phyloP scores from a whole-genome alignment of 1,140 invertebrate species.

The Pogonomyrmex californicus region DNA sequence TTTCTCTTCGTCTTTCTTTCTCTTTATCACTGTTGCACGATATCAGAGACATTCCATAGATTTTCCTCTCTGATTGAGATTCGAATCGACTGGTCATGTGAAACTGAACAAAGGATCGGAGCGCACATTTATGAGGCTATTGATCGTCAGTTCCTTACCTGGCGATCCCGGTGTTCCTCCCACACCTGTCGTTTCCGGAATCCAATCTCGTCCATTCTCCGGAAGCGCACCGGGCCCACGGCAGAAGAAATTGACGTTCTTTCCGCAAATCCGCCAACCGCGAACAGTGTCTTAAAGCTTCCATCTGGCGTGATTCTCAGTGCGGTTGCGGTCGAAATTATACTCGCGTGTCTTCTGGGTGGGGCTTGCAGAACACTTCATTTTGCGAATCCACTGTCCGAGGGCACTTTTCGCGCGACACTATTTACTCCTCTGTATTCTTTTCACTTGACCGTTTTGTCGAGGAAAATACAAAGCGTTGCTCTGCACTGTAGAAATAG shows the following conservation, averaged over 20 bases:
- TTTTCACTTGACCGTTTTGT: conserved; percentile 33
- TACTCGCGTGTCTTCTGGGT: neutral
- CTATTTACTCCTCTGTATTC: neutral
- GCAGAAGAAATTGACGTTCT: conserved; percentile 12
- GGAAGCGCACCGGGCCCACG: neutral
- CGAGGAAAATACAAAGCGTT: neutral
- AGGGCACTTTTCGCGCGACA: neutral
- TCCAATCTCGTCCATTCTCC: conserved; percentile 60
- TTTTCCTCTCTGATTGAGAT: conserved; percentile 6
- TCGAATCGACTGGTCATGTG: neutral
- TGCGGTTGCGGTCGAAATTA: conserved; percentile 17
- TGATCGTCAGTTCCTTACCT: conserved; percentile 66
- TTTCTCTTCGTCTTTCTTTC: neutral
- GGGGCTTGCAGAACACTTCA: neutral
- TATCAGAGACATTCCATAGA: neutral
- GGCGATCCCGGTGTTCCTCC: conserved; percentile 50
- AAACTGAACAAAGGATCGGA: neutral
- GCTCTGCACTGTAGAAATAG: neutral
- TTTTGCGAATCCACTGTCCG: neutral
- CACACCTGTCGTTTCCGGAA: conserved; percentile 53
- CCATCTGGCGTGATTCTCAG: conserved; percentile 43
- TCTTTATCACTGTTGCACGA: neutral
- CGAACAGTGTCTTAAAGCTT: conserved; percentile 9
- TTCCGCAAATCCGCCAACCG: neutral
- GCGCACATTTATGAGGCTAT: conserved; percentile 4